Base-by-base conservation (phyloP, 2,888 invertebrate species). In the Apocheima hispidaria region DNA sequence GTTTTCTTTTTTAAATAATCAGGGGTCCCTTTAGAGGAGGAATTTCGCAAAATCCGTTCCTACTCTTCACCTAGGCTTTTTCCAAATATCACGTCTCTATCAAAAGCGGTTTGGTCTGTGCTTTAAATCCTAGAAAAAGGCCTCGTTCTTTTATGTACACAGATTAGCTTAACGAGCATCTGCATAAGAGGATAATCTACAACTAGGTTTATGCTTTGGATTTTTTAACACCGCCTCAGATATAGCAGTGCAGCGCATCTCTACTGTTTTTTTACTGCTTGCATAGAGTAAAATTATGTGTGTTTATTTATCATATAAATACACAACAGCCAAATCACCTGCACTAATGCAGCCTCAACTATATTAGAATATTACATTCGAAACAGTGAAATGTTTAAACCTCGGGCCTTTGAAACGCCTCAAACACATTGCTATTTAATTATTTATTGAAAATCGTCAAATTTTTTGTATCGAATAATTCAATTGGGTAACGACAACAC, bases 401-500 rank as follows among this genome's bases (percentile, higher is more conserved):
- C 46, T 23, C 12, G 51, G 61, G 56, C 61, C 51, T 52, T 62
- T 52, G 53, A 36, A 62, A 62, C 43, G 56, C 61, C 75, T 76
- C 78, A 77, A 79, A 80, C 76, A 80, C 77, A 69, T 78, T 80
- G 77, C 83, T 83, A 83, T 76, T 75, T 65, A 83, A 69, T 80
- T 78, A 77, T 81, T 82, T 82, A 75, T 74, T 68, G 82, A 72
- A 81, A 80, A 78, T 83, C 78, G 74, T 83, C 83, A 82, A 81
- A 83, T 7, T 71, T 63, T 76, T 65, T 73, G 71, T 75, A 69
- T 83, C 70, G 77, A 84, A 84, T 81, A 79, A 75, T 79, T 78
- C 76, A 78, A 79, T 82, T 79, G 86, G 84, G 86, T 89, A 91
- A 90, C 51, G 56, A 89, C 85, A 84, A 86, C 82, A 87, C 91